Evolutionary conservation across 2,888 invertebrate species (phyloP), one percentile per base, ranked within the genome.

Genomic region (Drosophila kuntzei): DNA sequence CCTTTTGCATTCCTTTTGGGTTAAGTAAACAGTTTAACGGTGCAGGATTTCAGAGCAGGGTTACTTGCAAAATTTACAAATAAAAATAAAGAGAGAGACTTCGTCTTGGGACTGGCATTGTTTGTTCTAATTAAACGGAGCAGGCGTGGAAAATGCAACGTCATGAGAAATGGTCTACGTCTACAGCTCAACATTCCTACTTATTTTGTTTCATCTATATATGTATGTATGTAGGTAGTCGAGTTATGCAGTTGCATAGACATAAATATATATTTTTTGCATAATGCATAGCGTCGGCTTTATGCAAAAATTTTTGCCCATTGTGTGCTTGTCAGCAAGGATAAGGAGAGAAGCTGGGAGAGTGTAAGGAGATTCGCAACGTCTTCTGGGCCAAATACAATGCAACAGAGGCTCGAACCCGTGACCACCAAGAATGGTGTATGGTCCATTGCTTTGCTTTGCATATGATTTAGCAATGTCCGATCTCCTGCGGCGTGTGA

Each of bases 41-140:
- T 53, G 39, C 54, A 47, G 32, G 14, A 43, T 43, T 43, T 61
- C 36, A 18, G 32, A 50, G 59, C 55, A 27, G 50, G 58, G 68
- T 85, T 85, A 84, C 84, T 84, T 74, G 85, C 81, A 82, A 71
- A 75, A 79, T 58, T 27, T 14, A 9, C 14, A 63, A 57, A 43
- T 53, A 25, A 36, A 55, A 29, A 55, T 16, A 59, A 43, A 50
- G 34, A 67, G 11, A 8, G 14, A 22, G 44, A 50, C 37, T 63
- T 58, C 57, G 61, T 50, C 66, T 65, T 67, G 68, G 66, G 71
- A 75, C 67, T 58, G 46, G 41, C 54, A 64, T 71, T 83, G 79
- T 79, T 80, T 84, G 79, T 80, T 84, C 71, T 79, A 83, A 83
- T 87, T 87, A 79, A 79, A 74, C 54, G 73, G 51, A 57, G 76